Evolutionary conservation across 2,113 vertebrate genomes (phyloP).

Genomic region (Lasiurus cinereus): DNA sequence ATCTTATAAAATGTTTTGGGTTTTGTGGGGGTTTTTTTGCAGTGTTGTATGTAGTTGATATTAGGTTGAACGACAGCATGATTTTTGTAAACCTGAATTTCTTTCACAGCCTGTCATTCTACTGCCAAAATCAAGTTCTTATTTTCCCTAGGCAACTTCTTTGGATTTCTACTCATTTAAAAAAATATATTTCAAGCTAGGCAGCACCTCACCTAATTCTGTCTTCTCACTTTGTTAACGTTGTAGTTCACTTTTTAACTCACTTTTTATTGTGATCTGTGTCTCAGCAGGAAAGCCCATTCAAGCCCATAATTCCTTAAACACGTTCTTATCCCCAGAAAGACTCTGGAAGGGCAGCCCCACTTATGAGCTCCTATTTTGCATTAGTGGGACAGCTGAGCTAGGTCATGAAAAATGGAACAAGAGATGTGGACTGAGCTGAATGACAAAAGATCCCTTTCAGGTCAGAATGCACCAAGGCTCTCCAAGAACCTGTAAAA

Average conservation of each 20-base stretch:
- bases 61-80: background rate
- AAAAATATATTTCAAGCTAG: conserved; percentile 8
- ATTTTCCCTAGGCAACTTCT: background rate
- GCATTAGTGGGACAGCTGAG: background rate
- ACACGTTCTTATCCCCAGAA: background rate
- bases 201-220: background rate
- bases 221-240: background rate
- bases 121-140: background rate
- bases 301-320: background rate
- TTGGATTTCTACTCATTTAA: conserved; percentile 36
- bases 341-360: background rate
- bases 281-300: conserved; percentile 33
- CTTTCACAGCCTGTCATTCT: conserved; percentile 36
- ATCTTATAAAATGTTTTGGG: background rate
- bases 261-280: background rate
- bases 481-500: background rate
- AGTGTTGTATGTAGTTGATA: background rate
- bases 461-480: background rate
- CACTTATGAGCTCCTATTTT: background rate
- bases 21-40: background rate
- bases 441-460: background rate
- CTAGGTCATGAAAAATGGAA: background rate
- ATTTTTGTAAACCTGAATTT: background rate
- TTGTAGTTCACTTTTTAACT: background rate
- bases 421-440: background rate